These are phyloP conservation scores for Benitochromis conjunctus DNA, from an alignment of 2,113 vertebrate genomes.

Conservation along the genomic window DNA sequence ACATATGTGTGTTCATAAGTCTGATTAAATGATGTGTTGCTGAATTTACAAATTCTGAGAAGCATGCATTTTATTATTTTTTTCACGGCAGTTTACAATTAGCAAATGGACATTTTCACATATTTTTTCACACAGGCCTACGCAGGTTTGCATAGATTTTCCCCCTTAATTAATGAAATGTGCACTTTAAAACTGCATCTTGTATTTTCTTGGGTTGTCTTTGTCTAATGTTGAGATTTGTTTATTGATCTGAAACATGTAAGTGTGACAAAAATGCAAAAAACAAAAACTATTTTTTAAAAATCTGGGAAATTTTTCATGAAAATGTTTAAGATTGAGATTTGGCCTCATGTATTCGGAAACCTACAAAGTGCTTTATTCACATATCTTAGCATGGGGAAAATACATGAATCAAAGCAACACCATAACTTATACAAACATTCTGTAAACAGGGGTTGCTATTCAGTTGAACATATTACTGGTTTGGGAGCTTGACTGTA, in stretches of 20 bases:
- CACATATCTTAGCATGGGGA: not conserved
- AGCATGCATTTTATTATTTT: not conserved
- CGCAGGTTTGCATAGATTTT: not conserved
- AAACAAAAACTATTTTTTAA: not conserved
- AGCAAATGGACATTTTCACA: not conserved
- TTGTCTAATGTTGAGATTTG: not conserved
- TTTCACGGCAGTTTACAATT: not conserved
- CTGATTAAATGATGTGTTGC: not conserved
- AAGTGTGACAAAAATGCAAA: not conserved
- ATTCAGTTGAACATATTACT: not conserved
- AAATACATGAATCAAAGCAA: not conserved
- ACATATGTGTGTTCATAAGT: not conserved
- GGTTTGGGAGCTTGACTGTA: not conserved
- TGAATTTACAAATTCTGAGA: not conserved
- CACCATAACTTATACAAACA: not conserved
- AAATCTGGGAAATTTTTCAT: not conserved
- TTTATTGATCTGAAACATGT: not conserved
- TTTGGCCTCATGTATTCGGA: not conserved
- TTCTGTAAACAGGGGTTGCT: fast-evolving
- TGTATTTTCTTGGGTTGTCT: not conserved
- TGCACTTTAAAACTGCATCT: not conserved
- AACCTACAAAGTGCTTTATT: not conserved
- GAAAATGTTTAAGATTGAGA: not conserved
- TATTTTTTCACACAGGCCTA: not conserved
- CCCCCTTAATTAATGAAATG: no score